Base-by-base conservation (phyloP, 2,113 vertebrate species). In the Gambusia holbrooki region DNA sequence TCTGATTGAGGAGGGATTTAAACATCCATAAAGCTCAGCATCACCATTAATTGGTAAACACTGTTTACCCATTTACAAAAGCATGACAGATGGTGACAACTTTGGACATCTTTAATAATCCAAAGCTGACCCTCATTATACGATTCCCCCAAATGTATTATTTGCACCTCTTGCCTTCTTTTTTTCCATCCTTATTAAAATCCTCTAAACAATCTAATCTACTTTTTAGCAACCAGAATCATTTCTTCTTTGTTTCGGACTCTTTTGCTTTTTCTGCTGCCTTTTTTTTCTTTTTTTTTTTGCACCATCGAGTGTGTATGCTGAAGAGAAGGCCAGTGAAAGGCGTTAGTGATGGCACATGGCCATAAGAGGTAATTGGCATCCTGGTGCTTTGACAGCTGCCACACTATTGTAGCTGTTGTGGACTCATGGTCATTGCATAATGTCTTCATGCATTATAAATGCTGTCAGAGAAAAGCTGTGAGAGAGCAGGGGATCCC, bases 291-390 rank as follows among this genome's bases (percentile, higher is more conserved):
- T 25, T 65, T 35, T 28, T 4, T 65, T 32, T 40, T 72, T 27
- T 69, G 42, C 73, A 65, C 66, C 54, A 12, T 71, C 66, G 35
- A 65, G 33, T 27, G 32, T 71, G 68, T 62, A 82, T 51, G 74
- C 77, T 73, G 76, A 89, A 77, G 71, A 80, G 77, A 89, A 76
- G 88, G 81, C 78, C 71, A 86, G 62, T 68, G 73, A 83, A 62
- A 77, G 69, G 78, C 15, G 13, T 27, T 61, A 62, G 79, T 66
- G 67, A 77, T 80, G 76, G 79, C 81, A 71, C 74, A 69, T 63
- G 76, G 79, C 81, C 82, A 82, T 83, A 71, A n/a, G 51, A 78
- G 64, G 63, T 93, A 92, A 92, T 92, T 94, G 90, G 87, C 82
- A 80, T 88, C 82, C 78, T 65, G 70, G 83, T 85, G 84, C 74